Base-by-base conservation (phyloP, 1,140 invertebrate genomes). In the Octopus bimaculoides region DNA sequence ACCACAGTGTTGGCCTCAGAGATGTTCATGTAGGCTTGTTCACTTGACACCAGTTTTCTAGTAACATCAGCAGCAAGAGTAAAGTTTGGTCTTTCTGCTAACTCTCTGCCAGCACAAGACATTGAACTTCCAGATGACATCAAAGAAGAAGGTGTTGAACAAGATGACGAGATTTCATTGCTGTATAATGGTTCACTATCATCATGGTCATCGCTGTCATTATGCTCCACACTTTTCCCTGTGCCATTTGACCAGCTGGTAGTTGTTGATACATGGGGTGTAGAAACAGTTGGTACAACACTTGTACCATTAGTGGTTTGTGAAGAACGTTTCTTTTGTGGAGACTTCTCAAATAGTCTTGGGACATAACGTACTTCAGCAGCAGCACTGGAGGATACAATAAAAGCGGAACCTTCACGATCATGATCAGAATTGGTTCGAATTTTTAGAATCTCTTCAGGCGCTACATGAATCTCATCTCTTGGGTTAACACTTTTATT, bases 11-110 rank as follows among this genome's bases (percentile, higher is more conserved):
- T 14, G 6, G 66, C 66, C 26, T 71, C 66, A 71, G 66, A 71
- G 26, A 71, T 71, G 66, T 71, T 71, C 66, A 71, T 14, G 14
- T 71, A 71, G 17, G 66, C 66, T 20, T 71, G 66, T 71, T 71
- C 66, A 71, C 17, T 20, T 5, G 66, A 20, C 17, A 71, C 17
- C 17, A 71, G 7, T 20, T 71, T 71, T 71, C 14, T 8, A n/a
- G 66, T n/a, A 71, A 10, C 5, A 71, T 14, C 26, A n/a, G 66
- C 66, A 71, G 66, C 66, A 14, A 5, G 26, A 41, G 26, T 41
- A 41, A 41, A 41, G 26, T 0, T 41, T 2, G 26, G 26, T 41
- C 26, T 41, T 41, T 41, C 26, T 41, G 26, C 3, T 41, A 41
- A 41, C 26, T 41, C 26, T 41, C 26, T 41, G 26, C 26, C 26